phyloP scores from a whole-genome alignment of 2,888 invertebrate genomes.

The Cheilosia scutellata region DNA sequence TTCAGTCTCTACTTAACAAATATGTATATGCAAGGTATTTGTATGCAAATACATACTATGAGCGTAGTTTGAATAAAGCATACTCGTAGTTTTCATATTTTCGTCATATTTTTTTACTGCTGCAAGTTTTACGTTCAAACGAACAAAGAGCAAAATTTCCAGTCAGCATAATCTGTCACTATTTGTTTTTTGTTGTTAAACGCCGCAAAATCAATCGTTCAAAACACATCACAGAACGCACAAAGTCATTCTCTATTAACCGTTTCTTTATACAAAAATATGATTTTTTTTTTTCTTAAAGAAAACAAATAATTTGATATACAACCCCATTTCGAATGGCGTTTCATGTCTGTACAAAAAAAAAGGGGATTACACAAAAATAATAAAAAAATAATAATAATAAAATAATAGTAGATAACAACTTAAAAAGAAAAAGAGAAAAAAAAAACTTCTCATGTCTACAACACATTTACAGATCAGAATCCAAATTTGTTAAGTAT shows the following conservation, averaged over 20 bases:
- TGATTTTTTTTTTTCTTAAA: slow-evolving; percentile 42
- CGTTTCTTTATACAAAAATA: slow-evolving; percentile 64
- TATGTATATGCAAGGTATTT: too few species aligned
- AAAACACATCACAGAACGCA: slow-evolving; percentile 46
- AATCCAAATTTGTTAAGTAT: slow-evolving; percentile 8
- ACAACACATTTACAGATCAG: slow-evolving; percentile 52
- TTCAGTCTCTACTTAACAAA: too few species aligned
- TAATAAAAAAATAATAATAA: slow-evolving; percentile 15
- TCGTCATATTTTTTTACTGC: too few species aligned
- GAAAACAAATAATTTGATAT: slow-evolving; percentile 32
- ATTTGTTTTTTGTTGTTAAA: background rate
- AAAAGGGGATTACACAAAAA: background rate
- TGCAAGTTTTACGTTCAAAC: background rate
- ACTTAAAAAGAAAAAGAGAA: slow-evolving; percentile 12
- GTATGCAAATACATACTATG: too few species aligned
- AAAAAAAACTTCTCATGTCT: slow-evolving; percentile 33
- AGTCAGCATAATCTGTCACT: background rate
- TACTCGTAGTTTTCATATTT: too few species aligned
- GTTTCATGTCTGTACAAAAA: slow-evolving; percentile 74
- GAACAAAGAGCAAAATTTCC: background rate
- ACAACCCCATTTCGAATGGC: slow-evolving; percentile 75
- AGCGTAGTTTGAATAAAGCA: too few species aligned
- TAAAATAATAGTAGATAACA: background rate
- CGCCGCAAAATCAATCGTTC: background rate
- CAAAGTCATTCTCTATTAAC: slow-evolving; percentile 3